Conservation (phyloP, 2,113 vertebrate species). For the Mirounga angustirostris region DNA sequence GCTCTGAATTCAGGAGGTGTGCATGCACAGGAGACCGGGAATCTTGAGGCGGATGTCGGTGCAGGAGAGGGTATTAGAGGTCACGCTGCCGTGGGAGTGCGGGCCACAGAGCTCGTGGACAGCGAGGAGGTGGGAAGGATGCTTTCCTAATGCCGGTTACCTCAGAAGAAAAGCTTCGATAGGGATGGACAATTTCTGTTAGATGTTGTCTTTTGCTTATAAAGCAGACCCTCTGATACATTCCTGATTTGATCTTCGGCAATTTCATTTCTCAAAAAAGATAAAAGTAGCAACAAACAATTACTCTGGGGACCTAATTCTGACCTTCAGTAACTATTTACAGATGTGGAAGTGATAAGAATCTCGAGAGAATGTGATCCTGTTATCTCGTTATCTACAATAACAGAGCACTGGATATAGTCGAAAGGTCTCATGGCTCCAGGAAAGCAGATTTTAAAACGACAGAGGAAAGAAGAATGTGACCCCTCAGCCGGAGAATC, state of each 20-base stretch:
- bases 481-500: background rate
- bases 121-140: background rate
- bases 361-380: background rate
- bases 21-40: rapidly evolving
- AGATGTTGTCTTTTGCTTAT: conserved; percentile 4
- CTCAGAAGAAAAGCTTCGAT: background rate
- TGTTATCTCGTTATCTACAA: background rate
- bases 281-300: conserved; percentile 8
- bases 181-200: background rate
- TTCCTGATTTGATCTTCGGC: conserved; percentile 45
- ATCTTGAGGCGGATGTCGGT: background rate
- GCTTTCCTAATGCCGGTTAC: background rate
- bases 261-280: conserved; percentile 48
- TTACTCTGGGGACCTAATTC: conserved; percentile 3
- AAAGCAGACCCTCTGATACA: background rate
- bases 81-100: rapidly evolving
- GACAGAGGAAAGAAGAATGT: background rate
- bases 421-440: background rate
- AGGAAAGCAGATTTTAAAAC: background rate
- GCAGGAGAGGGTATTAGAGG: background rate
- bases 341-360: background rate
- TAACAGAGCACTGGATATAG: background rate
- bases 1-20: background rate
- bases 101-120: background rate
- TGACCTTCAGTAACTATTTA: background rate